These are phyloP conservation scores for Odontophorus gujanensis DNA, from an alignment of 2,113 vertebrate genomes.

Conservation along the genomic window DNA sequence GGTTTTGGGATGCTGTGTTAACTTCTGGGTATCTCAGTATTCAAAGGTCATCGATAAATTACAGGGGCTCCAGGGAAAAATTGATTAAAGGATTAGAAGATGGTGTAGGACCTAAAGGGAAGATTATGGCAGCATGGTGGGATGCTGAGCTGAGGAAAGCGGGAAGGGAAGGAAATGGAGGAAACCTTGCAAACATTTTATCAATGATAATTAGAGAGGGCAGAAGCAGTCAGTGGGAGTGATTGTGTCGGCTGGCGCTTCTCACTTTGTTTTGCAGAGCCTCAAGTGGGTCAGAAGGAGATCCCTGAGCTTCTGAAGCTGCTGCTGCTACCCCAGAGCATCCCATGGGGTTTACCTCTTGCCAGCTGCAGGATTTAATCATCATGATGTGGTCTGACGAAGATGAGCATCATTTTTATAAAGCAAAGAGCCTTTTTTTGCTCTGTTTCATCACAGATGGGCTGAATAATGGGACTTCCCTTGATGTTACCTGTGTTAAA, in stretches of 20 bases:
- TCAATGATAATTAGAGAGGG: background rate
- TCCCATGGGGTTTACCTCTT: background rate
- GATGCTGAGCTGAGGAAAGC: background rate
- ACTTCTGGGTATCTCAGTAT: background rate
- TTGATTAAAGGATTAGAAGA: slow-evolving; percentile 54
- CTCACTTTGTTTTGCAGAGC: background rate
- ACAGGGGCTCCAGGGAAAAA: slow-evolving; percentile 12
- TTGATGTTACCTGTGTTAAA: background rate
- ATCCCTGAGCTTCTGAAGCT: fast-evolving
- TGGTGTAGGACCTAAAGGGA: background rate
- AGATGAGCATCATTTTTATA: background rate
- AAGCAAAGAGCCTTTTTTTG: background rate
- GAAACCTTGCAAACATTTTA: background rate
- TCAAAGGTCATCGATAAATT: slow-evolving; percentile 43
- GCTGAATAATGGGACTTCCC: slow-evolving; percentile 23
- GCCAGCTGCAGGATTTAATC: background rate
- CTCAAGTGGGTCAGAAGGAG: fast-evolving
- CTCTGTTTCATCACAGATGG: background rate
- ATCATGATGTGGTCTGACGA: background rate
- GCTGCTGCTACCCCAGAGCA: background rate
- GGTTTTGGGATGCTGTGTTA: background rate
- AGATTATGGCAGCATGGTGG: slow-evolving; percentile 41
- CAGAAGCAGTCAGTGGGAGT: background rate
- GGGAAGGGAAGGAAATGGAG: background rate
- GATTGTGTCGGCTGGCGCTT: background rate